These are phyloP conservation scores for Cardiocondyla obscurior DNA, from an alignment of 1,140 invertebrate species.

Conservation along the genomic window DNA sequence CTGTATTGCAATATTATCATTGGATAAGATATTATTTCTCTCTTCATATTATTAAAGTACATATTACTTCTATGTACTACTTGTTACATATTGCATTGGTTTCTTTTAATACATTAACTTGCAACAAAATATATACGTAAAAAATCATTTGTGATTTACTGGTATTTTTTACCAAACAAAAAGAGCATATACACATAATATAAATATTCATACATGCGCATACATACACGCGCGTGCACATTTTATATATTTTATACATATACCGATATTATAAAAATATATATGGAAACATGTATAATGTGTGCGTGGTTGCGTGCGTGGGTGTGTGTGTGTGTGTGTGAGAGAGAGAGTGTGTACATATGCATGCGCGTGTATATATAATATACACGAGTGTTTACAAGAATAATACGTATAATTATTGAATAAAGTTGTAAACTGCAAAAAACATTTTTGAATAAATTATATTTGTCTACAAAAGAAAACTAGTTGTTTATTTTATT, in stretches of 20 bases:
- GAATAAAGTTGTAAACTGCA: conserved; percentile 64
- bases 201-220: no score
- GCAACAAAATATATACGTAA: conserved; percentile 6
- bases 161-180: conserved; percentile 9
- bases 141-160: conserved; percentile 15
- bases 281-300: conserved; percentile 50
- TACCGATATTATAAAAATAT: conserved; percentile 54
- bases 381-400: conserved; percentile 54
- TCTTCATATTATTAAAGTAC: neutral
- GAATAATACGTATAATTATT: conserved; percentile 37
- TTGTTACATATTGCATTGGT: no score
- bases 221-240: no score
- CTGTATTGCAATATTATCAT: neutral
- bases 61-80: conserved; percentile 32
- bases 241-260: conserved; percentile 49
- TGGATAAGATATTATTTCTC: neutral
- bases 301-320: no score
- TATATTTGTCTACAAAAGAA: conserved; percentile 73
- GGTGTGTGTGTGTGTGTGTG: no score
- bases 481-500: conserved; percentile 61
- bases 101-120: neutral
- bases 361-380: no score
- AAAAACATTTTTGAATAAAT: conserved; percentile 73
- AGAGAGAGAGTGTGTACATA: no score
- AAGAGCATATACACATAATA: neutral